Evolutionary conservation across 2,113 vertebrate species (phyloP).

Genomic region (Dasypus novemcinctus): DNA sequence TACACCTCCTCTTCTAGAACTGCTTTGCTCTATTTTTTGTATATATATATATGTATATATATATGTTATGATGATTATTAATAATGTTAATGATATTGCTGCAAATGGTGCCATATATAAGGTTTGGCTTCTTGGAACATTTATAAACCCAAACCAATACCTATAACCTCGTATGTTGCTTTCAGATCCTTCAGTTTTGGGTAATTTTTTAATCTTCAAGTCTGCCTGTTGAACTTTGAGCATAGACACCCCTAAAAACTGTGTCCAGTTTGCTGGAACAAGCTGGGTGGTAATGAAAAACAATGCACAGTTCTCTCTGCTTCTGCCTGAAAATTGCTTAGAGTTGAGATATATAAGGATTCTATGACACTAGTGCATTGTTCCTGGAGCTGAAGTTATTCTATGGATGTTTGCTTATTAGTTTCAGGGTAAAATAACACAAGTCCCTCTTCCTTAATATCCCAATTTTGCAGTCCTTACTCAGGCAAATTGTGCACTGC

Average conservation of each 20-base stretch:
- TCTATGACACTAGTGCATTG: conserved; percentile 69
- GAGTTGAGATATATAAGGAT: conserved; percentile 65
- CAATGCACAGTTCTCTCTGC: conserved; percentile 63
- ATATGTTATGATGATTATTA: conserved; percentile 80
- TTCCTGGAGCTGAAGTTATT: conserved; percentile 71
- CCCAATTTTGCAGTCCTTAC: conserved; percentile 73
- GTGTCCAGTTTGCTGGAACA: conserved; percentile 43
- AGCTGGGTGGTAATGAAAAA: conserved; percentile 44
- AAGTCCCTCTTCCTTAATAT: conserved; percentile 55
- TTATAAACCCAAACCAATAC: conserved; percentile 75
- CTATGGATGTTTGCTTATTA: conserved; percentile 73
- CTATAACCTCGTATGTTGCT: conserved; percentile 66
- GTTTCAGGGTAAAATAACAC: conserved; percentile 56
- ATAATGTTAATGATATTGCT: conserved; percentile 80
- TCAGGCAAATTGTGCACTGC: conserved; percentile 76
- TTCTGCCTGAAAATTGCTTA: conserved; percentile 73
- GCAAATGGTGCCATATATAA: conserved; percentile 82
- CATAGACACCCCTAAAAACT: conserved; percentile 54
- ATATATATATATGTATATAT: conserved; percentile 84
- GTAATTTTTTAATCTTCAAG: background rate
- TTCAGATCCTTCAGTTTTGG: conserved; percentile 55
- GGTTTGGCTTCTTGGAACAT: conserved; percentile 78
- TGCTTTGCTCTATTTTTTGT: conserved; percentile 86
- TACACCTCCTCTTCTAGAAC: conserved; percentile 77
- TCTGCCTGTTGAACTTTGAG: conserved; percentile 52